A percentile compares a stretch with the other conserved stretches of the same genome.
Evolutionary conservation across 2,113 vertebrate species (phyloP).

Genomic region (Crotalus viridis): DNA sequence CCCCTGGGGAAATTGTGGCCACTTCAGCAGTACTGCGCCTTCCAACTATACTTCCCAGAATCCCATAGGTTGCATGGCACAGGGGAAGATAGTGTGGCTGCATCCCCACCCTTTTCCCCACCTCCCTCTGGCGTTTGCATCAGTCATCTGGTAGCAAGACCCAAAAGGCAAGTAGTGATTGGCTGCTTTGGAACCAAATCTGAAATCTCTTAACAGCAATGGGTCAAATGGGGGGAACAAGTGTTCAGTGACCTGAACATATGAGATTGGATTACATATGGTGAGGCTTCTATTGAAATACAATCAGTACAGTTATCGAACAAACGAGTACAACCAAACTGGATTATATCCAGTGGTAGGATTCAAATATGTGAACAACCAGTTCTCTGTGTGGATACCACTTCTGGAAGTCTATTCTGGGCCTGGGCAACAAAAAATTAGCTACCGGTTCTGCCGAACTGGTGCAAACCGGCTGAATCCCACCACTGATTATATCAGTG

Average conservation of each 20-base stretch:
- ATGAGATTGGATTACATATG: neutral
- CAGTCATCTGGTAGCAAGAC: neutral
- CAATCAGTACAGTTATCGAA: neutral
- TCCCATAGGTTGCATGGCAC: neutral
- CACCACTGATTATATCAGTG: neutral
- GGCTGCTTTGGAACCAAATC: neutral
- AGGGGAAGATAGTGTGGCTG: neutral
- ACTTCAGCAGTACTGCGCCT: neutral
- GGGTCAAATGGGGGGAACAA: neutral
- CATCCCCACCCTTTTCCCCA: neutral
- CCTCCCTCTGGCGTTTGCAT: neutral
- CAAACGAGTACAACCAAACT: neutral
- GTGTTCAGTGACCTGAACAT: neutral
- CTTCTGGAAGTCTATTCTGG: too few relatives aligned
- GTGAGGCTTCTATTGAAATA: neutral
- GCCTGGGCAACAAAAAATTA: too few relatives aligned
- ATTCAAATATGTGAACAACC: too few relatives aligned
- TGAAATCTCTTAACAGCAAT: neutral
- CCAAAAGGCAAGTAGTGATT: neutral
- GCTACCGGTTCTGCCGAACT: too few relatives aligned
- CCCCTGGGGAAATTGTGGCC: neutral
- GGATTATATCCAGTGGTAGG: neutral
- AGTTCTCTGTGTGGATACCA: too few relatives aligned
- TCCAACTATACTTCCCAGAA: neutral
- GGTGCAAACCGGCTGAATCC: too few relatives aligned